These are phyloP conservation scores for Galerucella nymphaeae DNA, from an alignment of 2,888 invertebrate genomes.

Conservation along the genomic window DNA sequence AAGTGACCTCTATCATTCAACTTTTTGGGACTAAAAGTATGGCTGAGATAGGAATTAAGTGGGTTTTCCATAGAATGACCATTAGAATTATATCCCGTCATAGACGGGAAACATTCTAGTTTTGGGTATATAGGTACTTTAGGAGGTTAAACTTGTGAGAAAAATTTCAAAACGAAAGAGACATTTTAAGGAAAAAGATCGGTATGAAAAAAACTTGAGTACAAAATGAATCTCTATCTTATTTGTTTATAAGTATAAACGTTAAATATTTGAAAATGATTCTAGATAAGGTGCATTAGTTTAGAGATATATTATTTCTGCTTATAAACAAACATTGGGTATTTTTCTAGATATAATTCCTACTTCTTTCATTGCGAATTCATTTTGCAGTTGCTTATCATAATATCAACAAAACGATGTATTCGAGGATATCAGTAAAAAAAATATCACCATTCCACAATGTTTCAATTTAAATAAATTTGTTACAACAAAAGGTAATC, in stretches of 20 bases:
- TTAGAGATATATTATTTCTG: not conserved
- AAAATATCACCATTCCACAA: not conserved
- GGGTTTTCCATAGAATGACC: too few relatives aligned
- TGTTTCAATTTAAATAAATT: not conserved
- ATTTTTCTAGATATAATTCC: not conserved
- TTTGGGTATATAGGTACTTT: too few relatives aligned
- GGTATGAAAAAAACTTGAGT: too few relatives aligned
- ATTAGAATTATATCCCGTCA: too few relatives aligned
- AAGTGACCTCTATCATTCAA: too few relatives aligned
- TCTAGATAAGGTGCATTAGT: not conserved
- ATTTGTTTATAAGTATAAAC: not conserved
- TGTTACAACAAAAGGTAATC: not conserved
- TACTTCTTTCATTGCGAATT: not conserved
- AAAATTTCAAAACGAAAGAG: too few relatives aligned
- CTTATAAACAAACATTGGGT: not conserved
- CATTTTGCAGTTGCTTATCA: not conserved
- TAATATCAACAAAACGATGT: not conserved
- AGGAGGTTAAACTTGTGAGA: too few relatives aligned
- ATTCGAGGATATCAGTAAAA: not conserved
- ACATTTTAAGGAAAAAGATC: too few relatives aligned
- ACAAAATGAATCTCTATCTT: not conserved
- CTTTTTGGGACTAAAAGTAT: too few relatives aligned
- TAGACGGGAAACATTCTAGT: too few relatives aligned
- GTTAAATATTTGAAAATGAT: not conserved
- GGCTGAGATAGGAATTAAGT: too few relatives aligned